These are phyloP conservation scores for Geophilus truncorum DNA, from an alignment of 2,888 invertebrate species.

Conservation along the genomic window DNA sequence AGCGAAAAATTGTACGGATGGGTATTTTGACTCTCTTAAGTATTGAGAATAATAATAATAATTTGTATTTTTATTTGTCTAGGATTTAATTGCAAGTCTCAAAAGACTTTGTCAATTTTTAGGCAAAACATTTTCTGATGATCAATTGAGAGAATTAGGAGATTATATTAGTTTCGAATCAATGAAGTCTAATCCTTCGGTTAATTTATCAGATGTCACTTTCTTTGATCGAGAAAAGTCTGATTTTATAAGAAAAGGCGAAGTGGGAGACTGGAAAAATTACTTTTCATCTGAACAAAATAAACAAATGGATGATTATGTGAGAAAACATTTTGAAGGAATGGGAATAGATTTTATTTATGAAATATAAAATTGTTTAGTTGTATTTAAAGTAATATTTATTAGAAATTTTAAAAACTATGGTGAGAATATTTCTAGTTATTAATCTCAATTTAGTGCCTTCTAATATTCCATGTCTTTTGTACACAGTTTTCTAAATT, in stretches of 20 bases:
- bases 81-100: background rate
- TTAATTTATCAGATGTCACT: background rate
- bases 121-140: background rate
- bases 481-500: no score
- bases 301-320: constrained; percentile 32
- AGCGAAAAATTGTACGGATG: background rate
- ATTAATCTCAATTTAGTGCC: no score
- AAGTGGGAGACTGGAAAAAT: constrained; percentile 36
- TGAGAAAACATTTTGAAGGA: constrained; percentile 28
- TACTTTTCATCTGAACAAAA: constrained; percentile 28
- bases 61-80: background rate
- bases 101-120: background rate
- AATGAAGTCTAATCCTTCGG: background rate
- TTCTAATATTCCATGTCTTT: no score
- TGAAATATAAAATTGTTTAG: background rate
- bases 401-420: no score
- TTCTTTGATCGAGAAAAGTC: background rate
- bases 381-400: no score
- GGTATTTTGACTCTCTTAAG: no score
- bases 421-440: no score
- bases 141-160: background rate
- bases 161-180: background rate
- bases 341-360: constrained; percentile 33
- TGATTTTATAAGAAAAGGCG: constrained; percentile 22
- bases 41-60: no score